Evolutionary conservation across 2,797 vertebrate genomes (phyloP).

Genomic region (Macrochelys suwanniensis): DNA sequence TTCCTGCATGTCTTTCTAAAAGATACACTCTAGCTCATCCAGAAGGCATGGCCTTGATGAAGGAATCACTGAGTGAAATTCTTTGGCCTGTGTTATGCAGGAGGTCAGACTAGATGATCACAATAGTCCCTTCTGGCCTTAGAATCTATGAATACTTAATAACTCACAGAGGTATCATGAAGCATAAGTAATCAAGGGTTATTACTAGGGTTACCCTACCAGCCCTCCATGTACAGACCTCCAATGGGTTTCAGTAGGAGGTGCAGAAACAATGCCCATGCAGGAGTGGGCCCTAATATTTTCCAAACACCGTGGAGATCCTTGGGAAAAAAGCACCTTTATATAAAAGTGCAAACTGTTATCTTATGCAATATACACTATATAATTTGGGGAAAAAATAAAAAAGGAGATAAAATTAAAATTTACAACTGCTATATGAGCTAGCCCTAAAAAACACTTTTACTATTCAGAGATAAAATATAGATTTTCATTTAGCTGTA

Average conservation of each 20-base stretch:
- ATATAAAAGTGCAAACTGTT: not conserved
- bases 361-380: not conserved
- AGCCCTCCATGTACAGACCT: not conserved
- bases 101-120: not conserved
- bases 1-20: not conserved
- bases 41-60: not conserved
- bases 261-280: not conserved
- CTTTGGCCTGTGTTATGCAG: not conserved
- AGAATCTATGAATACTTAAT: not conserved
- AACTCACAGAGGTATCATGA: not conserved
- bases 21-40: not conserved
- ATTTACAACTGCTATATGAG: not conserved
- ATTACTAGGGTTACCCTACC: not conserved
- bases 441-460: not conserved
- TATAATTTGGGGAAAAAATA: not conserved
- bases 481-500: no score
- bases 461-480: not conserved
- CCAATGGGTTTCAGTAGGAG: not conserved
- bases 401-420: not conserved
- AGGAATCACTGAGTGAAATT: not conserved
- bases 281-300: rapidly evolving
- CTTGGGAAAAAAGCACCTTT: not conserved
- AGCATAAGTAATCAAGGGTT: not conserved
- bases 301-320: rapidly evolving
- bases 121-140: not conserved